Conservation (phyloP, 2,113 vertebrate genomes). For the Paracanthobrama guichenoti region DNA sequence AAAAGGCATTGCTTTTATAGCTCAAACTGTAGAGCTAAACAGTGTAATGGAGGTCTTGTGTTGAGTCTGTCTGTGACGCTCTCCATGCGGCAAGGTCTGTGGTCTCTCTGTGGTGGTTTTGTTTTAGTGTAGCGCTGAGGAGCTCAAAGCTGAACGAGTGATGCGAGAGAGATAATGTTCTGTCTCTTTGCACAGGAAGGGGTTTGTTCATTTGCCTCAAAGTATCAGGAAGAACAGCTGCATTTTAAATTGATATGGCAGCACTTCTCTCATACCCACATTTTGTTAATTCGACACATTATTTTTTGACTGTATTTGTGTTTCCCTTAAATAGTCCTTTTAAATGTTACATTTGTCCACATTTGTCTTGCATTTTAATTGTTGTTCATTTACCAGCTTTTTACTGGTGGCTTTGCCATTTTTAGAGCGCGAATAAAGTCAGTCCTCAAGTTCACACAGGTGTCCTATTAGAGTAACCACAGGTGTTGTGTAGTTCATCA, state of each 20-base stretch:
- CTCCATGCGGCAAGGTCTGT: conserved; percentile 70
- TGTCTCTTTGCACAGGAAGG: conserved; percentile 70
- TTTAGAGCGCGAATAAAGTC: not conserved
- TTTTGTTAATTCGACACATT: conserved; percentile 1
- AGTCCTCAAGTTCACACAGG: not conserved
- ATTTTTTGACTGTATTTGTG: not conserved
- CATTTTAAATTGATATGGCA: conserved; percentile 28
- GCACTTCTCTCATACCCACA: not conserved
- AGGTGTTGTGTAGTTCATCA: not conserved
- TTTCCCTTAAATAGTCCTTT: not conserved
- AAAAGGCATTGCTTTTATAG: not conserved
- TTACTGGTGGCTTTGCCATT: not conserved
- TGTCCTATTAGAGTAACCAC: not conserved
- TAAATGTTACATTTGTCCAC: not conserved
- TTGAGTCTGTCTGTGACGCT: conserved; percentile 51
- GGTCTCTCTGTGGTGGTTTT: conserved; percentile 77
- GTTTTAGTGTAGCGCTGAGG: conserved; percentile 68
- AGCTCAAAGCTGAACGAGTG: conserved; percentile 68
- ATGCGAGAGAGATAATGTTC: conserved; percentile 60
- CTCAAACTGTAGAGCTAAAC: not conserved
- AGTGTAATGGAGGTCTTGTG: conserved; percentile 23
- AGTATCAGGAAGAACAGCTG: conserved; percentile 59
- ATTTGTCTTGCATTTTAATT: not conserved
- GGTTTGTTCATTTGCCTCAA: conserved; percentile 59
- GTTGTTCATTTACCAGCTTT: not conserved